These are phyloP conservation scores for Lasiurus cinereus DNA, from an alignment of 2,113 vertebrate genomes.

Conservation along the genomic window DNA sequence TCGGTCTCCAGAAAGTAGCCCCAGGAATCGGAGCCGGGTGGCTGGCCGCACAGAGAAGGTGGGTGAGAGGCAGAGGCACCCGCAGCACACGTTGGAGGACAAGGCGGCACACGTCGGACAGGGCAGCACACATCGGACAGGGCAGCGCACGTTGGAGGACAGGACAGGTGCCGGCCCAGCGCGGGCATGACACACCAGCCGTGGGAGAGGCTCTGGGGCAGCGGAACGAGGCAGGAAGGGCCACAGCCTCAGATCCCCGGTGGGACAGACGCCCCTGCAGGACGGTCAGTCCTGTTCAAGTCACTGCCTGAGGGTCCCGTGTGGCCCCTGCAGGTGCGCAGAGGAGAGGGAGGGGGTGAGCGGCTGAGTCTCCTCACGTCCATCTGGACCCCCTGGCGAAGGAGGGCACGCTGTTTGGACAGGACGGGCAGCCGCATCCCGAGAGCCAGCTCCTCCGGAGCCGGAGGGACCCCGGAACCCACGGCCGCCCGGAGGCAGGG, in stretches of 20 bases:
- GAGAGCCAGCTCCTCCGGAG: not conserved
- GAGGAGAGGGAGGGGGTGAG: not conserved
- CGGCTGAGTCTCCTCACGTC: not conserved
- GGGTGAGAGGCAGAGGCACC: no score
- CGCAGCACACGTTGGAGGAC: no score
- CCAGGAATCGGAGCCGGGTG: no score
- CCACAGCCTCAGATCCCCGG: not conserved
- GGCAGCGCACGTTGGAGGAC: no score
- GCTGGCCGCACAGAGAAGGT: no score
- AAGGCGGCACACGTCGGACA: no score
- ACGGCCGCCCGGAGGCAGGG: not conserved
- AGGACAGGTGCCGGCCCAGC: not conserved
- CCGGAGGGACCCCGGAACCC: not conserved
- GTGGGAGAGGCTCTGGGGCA: not conserved
- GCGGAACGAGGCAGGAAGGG: not conserved
- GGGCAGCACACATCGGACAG: no score
- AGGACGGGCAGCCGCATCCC: not conserved
- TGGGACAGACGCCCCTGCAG: not conserved
- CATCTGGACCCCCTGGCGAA: not conserved
- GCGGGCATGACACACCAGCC: not conserved
- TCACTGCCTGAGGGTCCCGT: not conserved
- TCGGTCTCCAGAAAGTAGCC: no score
- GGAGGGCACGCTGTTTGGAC: no score
- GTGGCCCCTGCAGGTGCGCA: not conserved
- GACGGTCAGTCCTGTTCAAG: not conserved